Percentiles rank a stretch among this genome's conserved stretches.
phyloP scores from a whole-genome alignment of 2,113 vertebrate genomes.

The Perognathus longimembris region DNA sequence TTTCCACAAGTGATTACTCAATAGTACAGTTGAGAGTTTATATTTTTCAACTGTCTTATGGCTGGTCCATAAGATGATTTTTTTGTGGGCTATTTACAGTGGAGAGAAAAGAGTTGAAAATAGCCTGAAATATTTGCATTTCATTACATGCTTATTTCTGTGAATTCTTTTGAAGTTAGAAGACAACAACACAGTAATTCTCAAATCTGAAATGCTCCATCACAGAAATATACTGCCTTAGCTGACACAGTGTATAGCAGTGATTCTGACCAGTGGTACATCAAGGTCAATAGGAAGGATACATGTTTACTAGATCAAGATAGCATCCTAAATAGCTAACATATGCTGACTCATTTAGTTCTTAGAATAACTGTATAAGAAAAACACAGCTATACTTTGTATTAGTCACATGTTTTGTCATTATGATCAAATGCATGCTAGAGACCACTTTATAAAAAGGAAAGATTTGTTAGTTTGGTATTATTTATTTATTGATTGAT shows the following conservation, averaged over 20 bases:
- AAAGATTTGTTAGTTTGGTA: too few relatives aligned
- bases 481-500: too few relatives aligned
- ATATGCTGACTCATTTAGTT: background rate
- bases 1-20: background rate
- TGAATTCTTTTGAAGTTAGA: background rate
- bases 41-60: background rate
- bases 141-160: background rate
- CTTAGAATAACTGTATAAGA: background rate
- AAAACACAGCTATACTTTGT: background rate
- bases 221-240: background rate
- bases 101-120: background rate
- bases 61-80: background rate
- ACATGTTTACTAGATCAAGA: background rate
- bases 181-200: background rate
- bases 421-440: too few relatives aligned
- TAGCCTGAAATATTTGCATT: background rate
- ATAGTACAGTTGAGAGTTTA: background rate
- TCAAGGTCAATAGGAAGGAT: background rate
- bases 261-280: background rate
- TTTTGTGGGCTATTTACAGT: constrained; percentile 17
- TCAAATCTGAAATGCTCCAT: background rate
- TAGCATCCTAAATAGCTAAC: background rate
- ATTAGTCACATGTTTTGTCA: too few relatives aligned
- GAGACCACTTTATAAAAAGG: too few relatives aligned
- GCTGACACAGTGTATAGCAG: background rate